Evolutionary conservation across 1,140 invertebrate genomes (phyloP).

Genomic region (Drosophila trapezifrons): DNA sequence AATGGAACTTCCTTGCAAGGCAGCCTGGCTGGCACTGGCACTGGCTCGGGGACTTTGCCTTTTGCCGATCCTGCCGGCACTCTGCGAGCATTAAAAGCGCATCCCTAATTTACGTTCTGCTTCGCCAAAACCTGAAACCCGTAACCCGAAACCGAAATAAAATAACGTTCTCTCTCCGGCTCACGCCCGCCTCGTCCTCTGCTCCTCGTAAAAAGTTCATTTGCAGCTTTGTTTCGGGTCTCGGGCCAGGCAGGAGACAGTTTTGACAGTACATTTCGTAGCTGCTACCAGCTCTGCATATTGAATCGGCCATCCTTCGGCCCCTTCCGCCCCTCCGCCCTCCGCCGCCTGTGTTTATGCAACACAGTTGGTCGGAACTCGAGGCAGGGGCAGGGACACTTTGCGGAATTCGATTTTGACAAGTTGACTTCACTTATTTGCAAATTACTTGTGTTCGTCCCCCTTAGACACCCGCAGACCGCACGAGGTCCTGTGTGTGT

Average conservation of each 20-base stretch:
- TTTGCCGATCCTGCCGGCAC: constrained; percentile 2
- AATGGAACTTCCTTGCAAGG: constrained; percentile 11
- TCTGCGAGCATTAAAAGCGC: constrained; percentile 50
- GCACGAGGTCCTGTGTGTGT: constrained; percentile 10
- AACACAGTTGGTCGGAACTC: constrained; percentile 4
- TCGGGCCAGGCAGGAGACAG: constrained; percentile 13
- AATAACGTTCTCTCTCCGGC: constrained; percentile 19
- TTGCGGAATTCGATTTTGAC: constrained; percentile 55
- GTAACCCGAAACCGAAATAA: constrained; percentile 42
- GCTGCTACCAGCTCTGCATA: constrained; percentile 59
- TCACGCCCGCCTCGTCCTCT: background rate
- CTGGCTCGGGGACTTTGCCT: background rate
- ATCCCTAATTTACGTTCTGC: constrained; percentile 45
- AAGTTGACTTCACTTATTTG: constrained; percentile 69
- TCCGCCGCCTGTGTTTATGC: constrained; percentile 17
- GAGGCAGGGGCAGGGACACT: background rate
- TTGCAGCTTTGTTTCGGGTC: constrained; percentile 48
- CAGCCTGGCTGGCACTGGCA: background rate
- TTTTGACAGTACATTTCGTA: constrained; percentile 66
- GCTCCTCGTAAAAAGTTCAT: constrained; percentile 46
- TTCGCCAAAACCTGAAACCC: background rate
- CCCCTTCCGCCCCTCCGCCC: too few relatives aligned
- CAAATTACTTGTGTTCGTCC: constrained; percentile 66
- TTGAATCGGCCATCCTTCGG: constrained; percentile 53
- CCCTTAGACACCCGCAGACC: constrained; percentile 5